Evolutionary conservation across 1,140 invertebrate species (phyloP).

Genomic region (Drosophila nasuta): DNA sequence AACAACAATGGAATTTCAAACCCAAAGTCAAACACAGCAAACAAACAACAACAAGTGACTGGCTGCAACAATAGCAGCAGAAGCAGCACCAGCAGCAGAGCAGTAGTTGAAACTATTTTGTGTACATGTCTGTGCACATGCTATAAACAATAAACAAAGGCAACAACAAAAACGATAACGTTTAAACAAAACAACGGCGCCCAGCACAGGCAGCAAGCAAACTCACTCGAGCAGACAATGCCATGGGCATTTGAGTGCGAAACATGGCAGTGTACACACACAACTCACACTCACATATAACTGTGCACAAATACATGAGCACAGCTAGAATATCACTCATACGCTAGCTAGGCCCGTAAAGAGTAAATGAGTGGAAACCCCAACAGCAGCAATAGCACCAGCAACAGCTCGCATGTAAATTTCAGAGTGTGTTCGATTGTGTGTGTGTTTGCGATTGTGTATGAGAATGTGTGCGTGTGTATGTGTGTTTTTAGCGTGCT

Average conservation of each 20-base stretch:
- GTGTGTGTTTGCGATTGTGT: conserved; percentile 20
- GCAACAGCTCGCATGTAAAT: conserved; percentile 28
- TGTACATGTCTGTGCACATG: conserved; percentile 26
- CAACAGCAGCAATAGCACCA: conserved; percentile 8
- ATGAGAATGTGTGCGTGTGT: conserved; percentile 1
- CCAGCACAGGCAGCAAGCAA: conserved; percentile 70
- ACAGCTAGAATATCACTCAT: conserved; percentile 76
- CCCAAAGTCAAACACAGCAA: conserved; percentile 45
- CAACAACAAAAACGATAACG: conserved; percentile 81
- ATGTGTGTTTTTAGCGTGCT: conserved; percentile 16
- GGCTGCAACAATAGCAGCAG: conserved; percentile 23
- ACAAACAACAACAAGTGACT: conserved; percentile 30
- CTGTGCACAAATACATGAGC: background rate
- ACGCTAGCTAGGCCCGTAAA: conserved; percentile 60
- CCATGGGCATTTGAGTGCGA: conserved; percentile 76
- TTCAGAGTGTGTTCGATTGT: conserved; percentile 14
- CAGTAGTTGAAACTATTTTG: conserved; percentile 49
- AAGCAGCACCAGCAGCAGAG: conserved; percentile 13
- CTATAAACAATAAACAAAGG: conserved; percentile 78
- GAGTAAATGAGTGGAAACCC: conserved; percentile 73
- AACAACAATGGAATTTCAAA: conserved; percentile 44
- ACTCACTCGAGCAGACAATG: conserved; percentile 71
- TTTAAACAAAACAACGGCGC: conserved; percentile 80
- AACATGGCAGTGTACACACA: conserved; percentile 31
- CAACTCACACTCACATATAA: conserved; percentile 6